Base-by-base conservation (phyloP, 2,888 invertebrate species). In the Galerucella pusilla region DNA sequence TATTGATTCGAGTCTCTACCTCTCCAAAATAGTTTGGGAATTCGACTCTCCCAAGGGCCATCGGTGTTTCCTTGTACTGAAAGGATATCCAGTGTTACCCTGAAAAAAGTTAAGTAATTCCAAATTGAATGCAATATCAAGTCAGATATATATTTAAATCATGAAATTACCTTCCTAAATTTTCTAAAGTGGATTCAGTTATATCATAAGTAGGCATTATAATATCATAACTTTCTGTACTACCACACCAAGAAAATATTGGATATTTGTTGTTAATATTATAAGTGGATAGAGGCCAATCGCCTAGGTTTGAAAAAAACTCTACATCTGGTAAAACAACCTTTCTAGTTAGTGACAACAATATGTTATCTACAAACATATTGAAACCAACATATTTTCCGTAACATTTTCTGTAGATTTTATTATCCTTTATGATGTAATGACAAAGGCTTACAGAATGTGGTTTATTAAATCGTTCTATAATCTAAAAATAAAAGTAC, bases 161-260 rank as follows among this genome's bases (percentile, higher is more conserved):
- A 2, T 20, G 35, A 63, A 52, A 20, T 75, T 88, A 95, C 96
- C 96, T 93, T 83, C 96, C 96, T 96, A 98, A 97, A 88, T 94
- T 95, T 89, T 98, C 96, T 77, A 98, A 87, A 1, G 96, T 93
- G 14, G 98, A 94, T 88, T 97, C 96, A 0, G 97, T 97, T 65
- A 98, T 90, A 86, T 98, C 98, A 88, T 98, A 98, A 0, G 98
- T 98, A 9, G 98, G 98, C 90, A 98, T 90, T 45, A 97, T 92
- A 85, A 98, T 97, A 87, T 99, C 98, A 82, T 91, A 89, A 6
- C 94, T 93, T 75, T 94, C 93, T 74, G 92, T 90, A 78, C 96
- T 97, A 1, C 97, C 97, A 88, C 98, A 98, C 98, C 98, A 99
- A 16, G 98, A 98, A 85, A 98, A 95, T 77, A 99, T 92, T 2